These are phyloP conservation scores for Chironomus tentans DNA, from an alignment of 2,888 invertebrate genomes.

Conservation along the genomic window DNA sequence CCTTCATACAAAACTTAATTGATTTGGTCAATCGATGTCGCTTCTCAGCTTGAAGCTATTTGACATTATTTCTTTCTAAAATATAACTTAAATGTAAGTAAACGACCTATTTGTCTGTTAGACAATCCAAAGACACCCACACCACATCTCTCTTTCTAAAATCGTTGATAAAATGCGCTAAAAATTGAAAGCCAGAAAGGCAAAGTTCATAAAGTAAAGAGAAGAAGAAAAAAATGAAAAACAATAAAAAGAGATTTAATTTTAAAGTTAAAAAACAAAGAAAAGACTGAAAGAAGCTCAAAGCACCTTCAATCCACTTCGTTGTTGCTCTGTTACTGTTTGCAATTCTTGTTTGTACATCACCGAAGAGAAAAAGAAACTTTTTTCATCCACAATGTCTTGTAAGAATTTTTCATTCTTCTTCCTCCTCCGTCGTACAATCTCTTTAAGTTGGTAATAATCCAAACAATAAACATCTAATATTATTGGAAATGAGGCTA, in stretches of 20 bases:
- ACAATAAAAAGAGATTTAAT: slow-evolving; percentile 5
- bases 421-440: background rate
- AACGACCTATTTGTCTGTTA: no score
- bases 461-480: slow-evolving; percentile 10
- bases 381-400: background rate
- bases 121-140: no score
- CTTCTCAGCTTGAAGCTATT: no score
- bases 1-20: no score
- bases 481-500: background rate
- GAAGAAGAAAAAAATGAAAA: background rate
- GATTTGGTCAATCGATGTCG: no score
- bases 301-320: background rate
- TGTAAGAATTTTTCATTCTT: no score
- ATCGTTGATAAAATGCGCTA: no score
- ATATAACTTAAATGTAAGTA: no score
- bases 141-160: no score
- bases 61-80: no score
- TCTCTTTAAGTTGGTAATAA: slow-evolving; percentile 8
- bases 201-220: no score
- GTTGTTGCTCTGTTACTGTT: background rate
- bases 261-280: background rate
- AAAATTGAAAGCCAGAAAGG: no score
- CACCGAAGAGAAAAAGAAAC: background rate
- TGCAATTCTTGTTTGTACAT: background rate
- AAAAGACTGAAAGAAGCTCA: background rate